Evolutionary conservation across 2,113 vertebrate species (phyloP), one percentile per base, ranked within the genome.

Genomic region (Mystacornis crossleyi): DNA sequence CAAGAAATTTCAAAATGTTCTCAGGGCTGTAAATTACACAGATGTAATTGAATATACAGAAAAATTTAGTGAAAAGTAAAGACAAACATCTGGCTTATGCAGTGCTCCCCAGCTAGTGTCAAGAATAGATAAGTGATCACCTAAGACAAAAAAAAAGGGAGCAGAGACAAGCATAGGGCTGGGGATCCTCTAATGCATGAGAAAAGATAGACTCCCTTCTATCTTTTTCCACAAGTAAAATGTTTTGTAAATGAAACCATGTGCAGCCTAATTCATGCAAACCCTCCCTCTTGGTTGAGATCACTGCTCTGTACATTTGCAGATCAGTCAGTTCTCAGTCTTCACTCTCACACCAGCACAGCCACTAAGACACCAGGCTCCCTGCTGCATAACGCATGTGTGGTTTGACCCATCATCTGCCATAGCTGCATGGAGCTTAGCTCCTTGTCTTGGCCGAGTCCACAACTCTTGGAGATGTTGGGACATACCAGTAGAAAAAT

Each of bases 1-100:
- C 40, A 96, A 86, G 50, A 45, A 86, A 96, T 96, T 85, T 86
- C 85, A 80, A 90, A 90, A 84, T 43, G 54, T 81, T 95, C 70
- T 74, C 77, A 64, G 54, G 71, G 60, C 89, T 93, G 86, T 73
- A 79, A 75, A 69, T 97, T 94, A 91, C 54, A 45, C 38, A 93
- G 93, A 86, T 42, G 28, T 58, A 94, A 73, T 43, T 91, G 66
- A 24, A 82, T 85, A 91, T 57, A 53, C 54, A 85, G 60, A 90
- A 95, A 93, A 50, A 96, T 79, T 84, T 54, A 93, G 18, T 17
- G 45, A 71, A 33, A 83, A 61, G 38, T 85, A 92, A 70, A 96
- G 78, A 89, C 48, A 64, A 81, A 81, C 3, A 50, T 57, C 54
- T 80, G 66, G 47, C 51, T 74, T 61, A 79, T 31, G 40, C 18